phyloP scores from a whole-genome alignment of 2,797 vertebrate genomes.

The Rhinatrema bivittatum region DNA sequence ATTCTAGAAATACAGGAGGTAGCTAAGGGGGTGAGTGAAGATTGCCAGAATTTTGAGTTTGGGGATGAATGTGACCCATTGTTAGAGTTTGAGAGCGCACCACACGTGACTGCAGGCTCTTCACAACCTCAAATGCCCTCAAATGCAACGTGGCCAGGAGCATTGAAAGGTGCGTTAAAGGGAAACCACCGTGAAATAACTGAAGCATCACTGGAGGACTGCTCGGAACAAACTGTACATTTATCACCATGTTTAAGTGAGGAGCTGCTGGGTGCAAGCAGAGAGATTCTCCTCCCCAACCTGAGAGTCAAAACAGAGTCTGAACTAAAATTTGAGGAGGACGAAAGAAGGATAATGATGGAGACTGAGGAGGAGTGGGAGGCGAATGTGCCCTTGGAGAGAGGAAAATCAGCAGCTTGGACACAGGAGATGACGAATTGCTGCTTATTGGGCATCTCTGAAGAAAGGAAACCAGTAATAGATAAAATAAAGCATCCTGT shows the following conservation, averaged over 20 bases:
- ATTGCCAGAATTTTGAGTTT: constrained; percentile 30
- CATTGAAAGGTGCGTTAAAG: constrained; percentile 53
- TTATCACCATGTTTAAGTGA: constrained; percentile 88
- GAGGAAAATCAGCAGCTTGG: constrained; percentile 34
- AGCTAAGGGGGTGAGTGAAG: constrained; percentile 29
- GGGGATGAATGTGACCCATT: constrained; percentile 42
- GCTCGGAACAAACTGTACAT: constrained; percentile 60
- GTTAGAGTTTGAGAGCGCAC: constrained; percentile 21
- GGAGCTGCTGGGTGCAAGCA: constrained; percentile 70
- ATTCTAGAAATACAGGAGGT: constrained; percentile 23
- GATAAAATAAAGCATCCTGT: not conserved
- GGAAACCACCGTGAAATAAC: constrained; percentile 52
- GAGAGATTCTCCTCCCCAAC: constrained; percentile 51
- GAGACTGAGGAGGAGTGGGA: constrained; percentile 63
- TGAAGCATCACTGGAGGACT: constrained; percentile 46
- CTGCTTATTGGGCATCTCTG: constrained; percentile 63
- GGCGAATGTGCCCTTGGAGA: constrained; percentile 55
- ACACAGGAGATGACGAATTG: constrained; percentile 43
- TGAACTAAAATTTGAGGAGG: constrained; percentile 91
- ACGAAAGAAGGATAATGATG: constrained; percentile 72
- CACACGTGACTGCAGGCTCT: constrained; percentile 18
- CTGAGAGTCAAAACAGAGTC: constrained; percentile 85
- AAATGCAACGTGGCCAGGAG: constrained; percentile 65
- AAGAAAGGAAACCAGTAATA: constrained; percentile 53
- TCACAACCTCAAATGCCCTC: constrained; percentile 36